phyloP scores from a whole-genome alignment of 2,113 vertebrate species.

The Sinosuthora webbiana region DNA sequence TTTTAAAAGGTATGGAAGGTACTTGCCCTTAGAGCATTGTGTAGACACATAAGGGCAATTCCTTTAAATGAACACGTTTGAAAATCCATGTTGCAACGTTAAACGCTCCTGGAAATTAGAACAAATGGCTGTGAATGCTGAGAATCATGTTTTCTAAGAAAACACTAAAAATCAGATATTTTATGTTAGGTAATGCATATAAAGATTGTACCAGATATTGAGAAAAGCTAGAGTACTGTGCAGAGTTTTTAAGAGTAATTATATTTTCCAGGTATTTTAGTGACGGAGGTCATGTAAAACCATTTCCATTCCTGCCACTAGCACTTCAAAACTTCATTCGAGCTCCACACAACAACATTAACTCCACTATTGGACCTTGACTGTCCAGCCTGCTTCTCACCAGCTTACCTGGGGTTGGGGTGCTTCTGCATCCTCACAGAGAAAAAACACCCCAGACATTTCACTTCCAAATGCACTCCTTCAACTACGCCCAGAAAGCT shows the following conservation, averaged over 20 bases:
- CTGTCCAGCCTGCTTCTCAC: constrained; percentile 63
- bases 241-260: not conserved
- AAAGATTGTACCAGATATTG: not conserved
- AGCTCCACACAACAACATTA: constrained; percentile 47
- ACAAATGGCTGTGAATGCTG: not conserved
- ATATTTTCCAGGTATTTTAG: not conserved
- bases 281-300: not conserved
- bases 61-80: not conserved
- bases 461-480: constrained; percentile 10
- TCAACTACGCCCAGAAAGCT: not conserved
- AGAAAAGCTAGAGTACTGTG: not conserved
- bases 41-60: not conserved
- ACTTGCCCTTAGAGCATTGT: not conserved
- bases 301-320: not conserved
- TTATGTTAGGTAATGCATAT: not conserved
- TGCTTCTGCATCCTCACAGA: not conserved
- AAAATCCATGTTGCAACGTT: not conserved
- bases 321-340: not conserved
- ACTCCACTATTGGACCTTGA: constrained; percentile 72
- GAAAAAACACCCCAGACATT: not conserved
- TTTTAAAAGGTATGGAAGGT: not conserved
- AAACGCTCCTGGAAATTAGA: not conserved
- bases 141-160: not conserved
- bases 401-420: constrained; percentile 47
- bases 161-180: not conserved